Evolutionary conservation across 2,888 invertebrate species (phyloP).

Genomic region (Anodontia alba): DNA sequence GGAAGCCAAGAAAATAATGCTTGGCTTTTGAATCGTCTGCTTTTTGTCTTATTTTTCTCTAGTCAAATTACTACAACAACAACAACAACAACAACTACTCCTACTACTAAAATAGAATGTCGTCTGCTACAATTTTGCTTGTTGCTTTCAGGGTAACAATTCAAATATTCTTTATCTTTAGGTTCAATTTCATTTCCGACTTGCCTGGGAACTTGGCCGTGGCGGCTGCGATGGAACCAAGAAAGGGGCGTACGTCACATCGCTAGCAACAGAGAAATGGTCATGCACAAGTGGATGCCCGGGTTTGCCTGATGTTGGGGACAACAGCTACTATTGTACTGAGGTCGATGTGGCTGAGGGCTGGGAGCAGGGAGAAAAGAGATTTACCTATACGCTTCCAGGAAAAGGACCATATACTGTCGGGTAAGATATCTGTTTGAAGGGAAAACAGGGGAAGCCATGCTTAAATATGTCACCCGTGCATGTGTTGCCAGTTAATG

Average conservation of each 20-base stretch:
- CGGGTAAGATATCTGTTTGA: slow-evolving; percentile 6
- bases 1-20: no score
- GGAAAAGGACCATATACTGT: slow-evolving; percentile 1
- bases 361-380: slow-evolving; percentile 38
- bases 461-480: no score
- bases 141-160: no score
- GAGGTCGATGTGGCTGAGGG: not conserved
- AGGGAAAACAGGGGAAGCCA: no score
- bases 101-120: no score
- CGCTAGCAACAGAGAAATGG: slow-evolving; percentile 22
- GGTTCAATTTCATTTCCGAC: slow-evolving; percentile 23
- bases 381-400: not conserved
- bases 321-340: slow-evolving; percentile 28
- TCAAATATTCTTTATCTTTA: no score
- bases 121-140: no score
- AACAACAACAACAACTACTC: no score
- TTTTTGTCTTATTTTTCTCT: no score
- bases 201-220: slow-evolving; percentile 17
- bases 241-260: slow-evolving; percentile 21
- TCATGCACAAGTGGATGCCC: slow-evolving; percentile 21
- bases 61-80: no score
- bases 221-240: slow-evolving; percentile 20
- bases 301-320: not conserved
- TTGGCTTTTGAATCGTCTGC: no score
- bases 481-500: no score